Evolutionary conservation across 1,140 invertebrate species (phyloP).

Genomic region (Euura saliciscinereae): DNA sequence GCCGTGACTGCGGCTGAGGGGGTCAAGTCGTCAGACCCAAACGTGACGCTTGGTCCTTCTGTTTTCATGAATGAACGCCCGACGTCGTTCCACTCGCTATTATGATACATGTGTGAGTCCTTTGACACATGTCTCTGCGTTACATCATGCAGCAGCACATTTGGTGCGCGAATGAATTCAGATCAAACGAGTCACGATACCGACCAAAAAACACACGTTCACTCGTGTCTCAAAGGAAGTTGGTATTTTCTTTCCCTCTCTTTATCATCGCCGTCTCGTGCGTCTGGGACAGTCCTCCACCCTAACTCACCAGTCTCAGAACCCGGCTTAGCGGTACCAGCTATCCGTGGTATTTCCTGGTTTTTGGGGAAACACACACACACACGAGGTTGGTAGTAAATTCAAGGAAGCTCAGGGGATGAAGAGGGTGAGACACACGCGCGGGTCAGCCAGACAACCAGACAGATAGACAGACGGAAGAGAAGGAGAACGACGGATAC

Average conservation of each 20-base stretch:
- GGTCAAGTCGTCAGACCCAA: too few species aligned
- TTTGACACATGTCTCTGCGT: neutral
- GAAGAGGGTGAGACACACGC: conserved; percentile 22
- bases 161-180: conserved; percentile 10
- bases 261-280: too few species aligned
- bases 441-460: conserved; percentile 11
- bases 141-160: neutral
- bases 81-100: neutral
- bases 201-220: too few species aligned
- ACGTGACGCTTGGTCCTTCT: too few species aligned
- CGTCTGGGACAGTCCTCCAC: too few species aligned
- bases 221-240: too few species aligned
- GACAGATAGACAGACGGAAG: neutral
- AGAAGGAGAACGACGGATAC: conserved; percentile 11
- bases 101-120: neutral
- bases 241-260: too few species aligned
- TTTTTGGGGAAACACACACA: conserved; percentile 24
- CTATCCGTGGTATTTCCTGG: conserved; percentile 26
- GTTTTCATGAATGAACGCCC: too few species aligned
- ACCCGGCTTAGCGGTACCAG: neutral
- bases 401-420: conserved; percentile 29
- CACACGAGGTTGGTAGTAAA: conserved; percentile 22
- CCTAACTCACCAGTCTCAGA: neutral
- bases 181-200: too few species aligned
- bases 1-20: too few species aligned